Percentiles rank a stretch among this genome's conserved stretches.
Conservation (phyloP, 64 coral and sea anemone species). For the Stichodactyla helianthus region DNA sequence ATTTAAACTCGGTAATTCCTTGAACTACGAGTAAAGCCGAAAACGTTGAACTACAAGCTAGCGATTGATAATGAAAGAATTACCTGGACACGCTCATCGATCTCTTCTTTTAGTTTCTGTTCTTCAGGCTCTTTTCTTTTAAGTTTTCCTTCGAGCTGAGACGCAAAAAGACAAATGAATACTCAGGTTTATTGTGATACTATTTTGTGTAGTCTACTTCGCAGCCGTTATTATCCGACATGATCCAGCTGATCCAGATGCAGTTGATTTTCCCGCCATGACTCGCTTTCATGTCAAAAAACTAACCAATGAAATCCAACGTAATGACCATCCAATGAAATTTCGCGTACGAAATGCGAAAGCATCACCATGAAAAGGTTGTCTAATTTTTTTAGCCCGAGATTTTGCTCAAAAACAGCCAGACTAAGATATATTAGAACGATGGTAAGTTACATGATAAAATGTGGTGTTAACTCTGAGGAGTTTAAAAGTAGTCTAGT, state of each 20-base stretch:
- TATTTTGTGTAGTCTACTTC: too few relatives aligned
- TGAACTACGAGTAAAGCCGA: too few relatives aligned
- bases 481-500: too few relatives aligned
- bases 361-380: neutral
- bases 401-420: neutral
- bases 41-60: too few relatives aligned
- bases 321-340: neutral
- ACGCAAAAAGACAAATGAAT: neutral
- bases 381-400: neutral
- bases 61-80: neutral
- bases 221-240: too few relatives aligned
- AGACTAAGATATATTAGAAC: too few relatives aligned
- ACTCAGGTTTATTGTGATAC: neutral
- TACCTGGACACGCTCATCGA: conserved; percentile 84
- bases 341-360: neutral
- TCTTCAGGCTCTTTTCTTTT: conserved; percentile 90
- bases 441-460: too few relatives aligned
- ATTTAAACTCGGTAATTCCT: too few relatives aligned
- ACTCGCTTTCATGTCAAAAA: neutral
- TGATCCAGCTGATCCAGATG: too few relatives aligned
- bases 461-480: too few relatives aligned
- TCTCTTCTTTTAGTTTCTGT: conserved; percentile 85
- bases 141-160: conserved; percentile 55
- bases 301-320: neutral
- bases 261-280: neutral